Evolutionary conservation across 2,113 vertebrate species (phyloP).

Genomic region (Chauna torquata): DNA sequence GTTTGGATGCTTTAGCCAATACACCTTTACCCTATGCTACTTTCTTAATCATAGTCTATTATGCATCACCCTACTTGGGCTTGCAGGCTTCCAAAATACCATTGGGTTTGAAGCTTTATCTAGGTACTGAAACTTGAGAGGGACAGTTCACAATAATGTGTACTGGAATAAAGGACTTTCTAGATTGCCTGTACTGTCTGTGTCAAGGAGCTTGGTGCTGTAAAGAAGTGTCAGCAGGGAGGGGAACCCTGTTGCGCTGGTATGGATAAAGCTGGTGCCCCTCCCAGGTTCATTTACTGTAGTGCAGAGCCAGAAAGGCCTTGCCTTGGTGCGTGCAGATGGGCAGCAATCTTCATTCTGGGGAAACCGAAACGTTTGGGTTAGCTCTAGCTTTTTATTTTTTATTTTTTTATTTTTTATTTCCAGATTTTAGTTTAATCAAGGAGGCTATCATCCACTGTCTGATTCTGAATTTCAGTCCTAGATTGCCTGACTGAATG

Average conservation of each 20-base stretch:
- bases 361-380: background rate
- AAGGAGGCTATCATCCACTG: background rate
- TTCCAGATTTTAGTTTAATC: conserved; percentile 13
- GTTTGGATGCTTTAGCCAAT: background rate
- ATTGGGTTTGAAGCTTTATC: background rate
- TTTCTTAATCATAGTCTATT: background rate
- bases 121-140: background rate
- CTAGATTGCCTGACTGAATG: background rate
- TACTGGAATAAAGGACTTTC: background rate
- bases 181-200: background rate
- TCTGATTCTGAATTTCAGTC: background rate
- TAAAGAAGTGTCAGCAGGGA: background rate
- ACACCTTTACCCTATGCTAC: background rate
- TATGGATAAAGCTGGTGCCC: background rate
- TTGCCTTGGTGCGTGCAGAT: background rate
- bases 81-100: background rate
- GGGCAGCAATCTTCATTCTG: background rate
- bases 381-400: background rate
- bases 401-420: too few species aligned
- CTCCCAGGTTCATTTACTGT: background rate
- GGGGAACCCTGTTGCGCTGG: background rate
- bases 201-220: background rate
- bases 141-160: background rate
- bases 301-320: background rate
- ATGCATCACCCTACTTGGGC: background rate